A percentile compares a stretch with the other conserved stretches of the same genome.
phyloP scores from a whole-genome alignment of 2,888 invertebrate genomes.

The Pantelozetes paolii region DNA sequence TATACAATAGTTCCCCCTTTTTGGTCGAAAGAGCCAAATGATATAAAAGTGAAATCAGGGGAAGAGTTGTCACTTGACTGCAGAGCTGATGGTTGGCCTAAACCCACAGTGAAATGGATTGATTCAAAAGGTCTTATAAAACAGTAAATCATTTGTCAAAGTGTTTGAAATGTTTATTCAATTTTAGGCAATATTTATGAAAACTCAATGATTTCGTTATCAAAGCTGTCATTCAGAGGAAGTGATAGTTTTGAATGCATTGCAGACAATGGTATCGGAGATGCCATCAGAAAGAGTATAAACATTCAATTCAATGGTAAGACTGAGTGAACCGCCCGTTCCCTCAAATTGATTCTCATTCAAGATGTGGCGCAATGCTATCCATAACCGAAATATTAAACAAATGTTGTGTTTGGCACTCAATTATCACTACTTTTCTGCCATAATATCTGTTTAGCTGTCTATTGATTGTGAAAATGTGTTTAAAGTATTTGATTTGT shows the following conservation, averaged over 20 bases:
- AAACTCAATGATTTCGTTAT: background rate
- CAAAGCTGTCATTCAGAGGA: background rate
- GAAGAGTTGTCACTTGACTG: too few relatives aligned
- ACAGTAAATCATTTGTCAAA: too few relatives aligned
- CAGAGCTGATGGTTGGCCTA: too few relatives aligned
- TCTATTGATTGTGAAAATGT: background rate
- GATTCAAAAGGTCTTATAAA: too few relatives aligned
- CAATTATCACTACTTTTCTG: background rate
- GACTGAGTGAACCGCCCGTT: background rate
- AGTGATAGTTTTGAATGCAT: slow-evolving; percentile 19
- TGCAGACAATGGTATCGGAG: slow-evolving; percentile 37
- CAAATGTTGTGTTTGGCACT: background rate
- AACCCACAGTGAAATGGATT: too few relatives aligned
- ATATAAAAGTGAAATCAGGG: too few relatives aligned
- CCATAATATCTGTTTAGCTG: background rate
- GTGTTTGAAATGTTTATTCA: too few relatives aligned
- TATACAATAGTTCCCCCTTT: too few relatives aligned
- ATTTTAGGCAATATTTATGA: too few relatives aligned
- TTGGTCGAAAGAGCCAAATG: too few relatives aligned
- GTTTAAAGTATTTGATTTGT: background rate
- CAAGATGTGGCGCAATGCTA: slow-evolving; percentile 18
- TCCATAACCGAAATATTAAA: too few relatives aligned
- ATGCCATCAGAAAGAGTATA: slow-evolving; percentile 24
- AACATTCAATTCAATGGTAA: slow-evolving; percentile 14
- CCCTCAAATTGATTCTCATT: background rate